Evolutionary conservation across 2,113 vertebrate genomes (phyloP).

Genomic region (Myrmecophaga tridactyla): DNA sequence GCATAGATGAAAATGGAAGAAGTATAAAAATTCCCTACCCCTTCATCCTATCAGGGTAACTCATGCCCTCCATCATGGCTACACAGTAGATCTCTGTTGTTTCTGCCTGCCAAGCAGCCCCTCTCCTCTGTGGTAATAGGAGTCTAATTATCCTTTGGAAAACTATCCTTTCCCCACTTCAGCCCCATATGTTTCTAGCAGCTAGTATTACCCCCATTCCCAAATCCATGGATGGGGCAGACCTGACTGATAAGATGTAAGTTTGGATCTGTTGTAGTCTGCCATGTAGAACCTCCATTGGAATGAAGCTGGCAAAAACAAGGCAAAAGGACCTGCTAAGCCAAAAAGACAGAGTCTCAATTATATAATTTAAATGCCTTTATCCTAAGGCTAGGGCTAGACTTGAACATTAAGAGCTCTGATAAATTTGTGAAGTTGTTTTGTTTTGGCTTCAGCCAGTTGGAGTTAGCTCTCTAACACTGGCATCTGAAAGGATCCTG

Average conservation of each 20-base stretch:
- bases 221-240: neutral
- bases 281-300: neutral
- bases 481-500: neutral
- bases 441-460: neutral
- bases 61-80: neutral
- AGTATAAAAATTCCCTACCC: neutral
- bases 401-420: neutral
- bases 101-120: neutral
- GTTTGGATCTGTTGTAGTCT: neutral
- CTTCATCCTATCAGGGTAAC: neutral
- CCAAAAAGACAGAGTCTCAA: neutral
- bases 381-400: neutral
- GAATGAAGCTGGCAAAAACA: neutral
- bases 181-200: neutral
- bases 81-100: neutral
- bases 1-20: neutral
- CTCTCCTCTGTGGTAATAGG: neutral
- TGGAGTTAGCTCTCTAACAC: neutral
- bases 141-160: constrained; percentile 12
- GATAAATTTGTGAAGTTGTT: neutral
- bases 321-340: neutral
- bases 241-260: neutral
- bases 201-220: neutral
- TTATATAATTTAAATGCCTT: neutral
- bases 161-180: neutral